A percentile compares a stretch with the other conserved stretches of the same genome.
Evolutionary conservation across 1,140 invertebrate species (phyloP).

Genomic region (Theocolax elegans): DNA sequence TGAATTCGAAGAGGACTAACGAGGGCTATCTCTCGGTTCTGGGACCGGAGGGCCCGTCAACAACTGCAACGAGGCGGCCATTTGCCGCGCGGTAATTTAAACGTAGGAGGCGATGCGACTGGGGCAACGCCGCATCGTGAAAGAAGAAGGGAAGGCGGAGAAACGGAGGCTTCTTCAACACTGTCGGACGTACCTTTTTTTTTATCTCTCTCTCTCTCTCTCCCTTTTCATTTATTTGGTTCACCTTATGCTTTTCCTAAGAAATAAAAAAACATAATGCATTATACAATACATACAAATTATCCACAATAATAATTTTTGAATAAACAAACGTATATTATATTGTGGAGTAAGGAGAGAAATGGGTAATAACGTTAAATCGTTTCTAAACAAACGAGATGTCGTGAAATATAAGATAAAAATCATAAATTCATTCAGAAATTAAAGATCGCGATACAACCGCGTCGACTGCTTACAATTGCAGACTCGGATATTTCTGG

Average conservation of each 20-base stretch:
- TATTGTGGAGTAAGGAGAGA: too few species aligned
- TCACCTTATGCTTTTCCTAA: too few species aligned
- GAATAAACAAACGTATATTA: too few species aligned
- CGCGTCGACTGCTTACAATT: not conserved
- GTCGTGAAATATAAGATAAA: not conserved
- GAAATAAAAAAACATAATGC: too few species aligned
- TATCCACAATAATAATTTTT: too few species aligned
- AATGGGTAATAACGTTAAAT: too few species aligned
- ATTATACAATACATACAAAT: too few species aligned
- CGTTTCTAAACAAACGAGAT: too few species aligned
- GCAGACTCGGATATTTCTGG: constrained; percentile 7
- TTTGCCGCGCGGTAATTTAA: constrained; percentile 35
- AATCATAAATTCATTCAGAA: not conserved
- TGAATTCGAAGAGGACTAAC: constrained; percentile 32
- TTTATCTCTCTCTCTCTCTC: not conserved
- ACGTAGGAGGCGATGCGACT: constrained; percentile 29
- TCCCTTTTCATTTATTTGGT: too few species aligned
- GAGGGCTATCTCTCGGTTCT: constrained; percentile 41
- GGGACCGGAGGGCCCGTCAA: constrained; percentile 29
- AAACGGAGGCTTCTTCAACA: not conserved
- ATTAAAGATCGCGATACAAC: constrained; percentile 4
- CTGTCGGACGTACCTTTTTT: too few species aligned
- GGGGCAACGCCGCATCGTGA: not conserved
- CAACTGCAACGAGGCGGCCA: constrained; percentile 26
- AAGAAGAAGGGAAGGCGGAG: not conserved